Conservation (phyloP, 2,113 vertebrate genomes). For the Poeciliopsis prolifica region DNA sequence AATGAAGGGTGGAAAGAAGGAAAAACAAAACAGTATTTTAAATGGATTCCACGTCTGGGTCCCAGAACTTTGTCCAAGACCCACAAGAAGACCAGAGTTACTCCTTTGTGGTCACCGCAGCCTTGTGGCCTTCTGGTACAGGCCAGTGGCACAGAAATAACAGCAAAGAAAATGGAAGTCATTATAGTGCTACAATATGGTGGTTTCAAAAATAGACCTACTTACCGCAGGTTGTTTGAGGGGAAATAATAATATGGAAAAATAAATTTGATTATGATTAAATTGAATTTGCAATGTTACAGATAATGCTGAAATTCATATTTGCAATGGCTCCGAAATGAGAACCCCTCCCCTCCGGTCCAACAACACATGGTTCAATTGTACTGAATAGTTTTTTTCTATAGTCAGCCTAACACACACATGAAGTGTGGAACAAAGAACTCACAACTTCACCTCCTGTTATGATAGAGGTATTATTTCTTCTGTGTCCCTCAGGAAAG, state of each 20-base stretch:
- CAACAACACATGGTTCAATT: neutral
- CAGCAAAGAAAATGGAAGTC: slow-evolving; percentile 66
- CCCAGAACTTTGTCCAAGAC: slow-evolving; percentile 58
- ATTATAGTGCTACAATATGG: slow-evolving; percentile 57
- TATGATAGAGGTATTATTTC: slow-evolving; percentile 61
- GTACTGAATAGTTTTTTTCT: neutral
- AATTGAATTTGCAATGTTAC: slow-evolving; percentile 29
- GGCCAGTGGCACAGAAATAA: slow-evolving; percentile 68
- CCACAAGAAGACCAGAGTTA: slow-evolving; percentile 68
- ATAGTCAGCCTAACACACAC: slow-evolving; percentile 7
- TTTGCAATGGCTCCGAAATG: neutral
- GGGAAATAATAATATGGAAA: slow-evolving; percentile 48
- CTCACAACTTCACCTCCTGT: slow-evolving; percentile 21
- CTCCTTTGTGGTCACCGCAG: slow-evolving; percentile 63
- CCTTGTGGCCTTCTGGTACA: slow-evolving; percentile 63
- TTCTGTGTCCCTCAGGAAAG: slow-evolving; percentile 60
- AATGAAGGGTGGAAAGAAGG: slow-evolving; percentile 52
- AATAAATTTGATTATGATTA: slow-evolving; percentile 47
- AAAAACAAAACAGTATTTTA: slow-evolving; percentile 32
- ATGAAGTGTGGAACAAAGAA: slow-evolving; percentile 26
- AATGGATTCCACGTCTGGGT: slow-evolving; percentile 45
- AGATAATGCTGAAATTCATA: neutral
- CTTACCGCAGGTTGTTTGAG: slow-evolving; percentile 25
- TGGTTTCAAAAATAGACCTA: slow-evolving; percentile 66
- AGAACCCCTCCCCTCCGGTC: slow-evolving; percentile 1